Evolutionary conservation across 2,797 vertebrate genomes (phyloP), one percentile per base, ranked within the genome.

Genomic region (Prunella strophiata): DNA sequence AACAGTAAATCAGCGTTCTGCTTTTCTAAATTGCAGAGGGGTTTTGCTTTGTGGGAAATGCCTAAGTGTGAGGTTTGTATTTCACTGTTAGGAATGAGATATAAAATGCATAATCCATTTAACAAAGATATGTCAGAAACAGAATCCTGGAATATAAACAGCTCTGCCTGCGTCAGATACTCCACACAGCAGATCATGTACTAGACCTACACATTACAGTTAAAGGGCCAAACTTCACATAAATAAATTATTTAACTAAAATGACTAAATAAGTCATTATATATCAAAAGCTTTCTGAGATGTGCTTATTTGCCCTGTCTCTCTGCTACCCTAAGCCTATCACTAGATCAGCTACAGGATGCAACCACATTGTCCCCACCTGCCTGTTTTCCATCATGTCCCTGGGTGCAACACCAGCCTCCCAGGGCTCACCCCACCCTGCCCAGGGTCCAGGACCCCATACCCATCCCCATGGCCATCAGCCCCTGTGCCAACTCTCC

Each of bases 11-110:
- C 94, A 90, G 76, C 65, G 5, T 67, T 88, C 75, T 47, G 78
- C 59, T 26, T 55, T 92, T 76, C 70, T 34, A 52, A 89, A 71
- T 32, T 84, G 54, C 67, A 77, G 72, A 66, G 43, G 51, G 62
- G 40, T 88, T 88, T 81, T 77, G 63, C 74, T 96, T 93, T 93
- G 59, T 94, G 94, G 88, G 93, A 95, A 96, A 97, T 92, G 89
- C 75, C 75, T 88, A 88, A 86, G 66, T 85, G 54, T 20, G n/a
- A 90, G 74, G 94, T 83, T 94, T 94, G 70, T 85, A 77, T 94
- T 96, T 96, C 93, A 82, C 77, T 89, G 54, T 58, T 42, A 87
- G 72, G 75, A 95, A 88, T 63, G 66, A 88, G 68, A 85, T 32
- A 59, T 83, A 87, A 96, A 88, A 94, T 55, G 67, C 48, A 52